These are phyloP conservation scores for Caenorhabditis uteleia DNA, from an alignment of 2,888 invertebrate species.

Conservation along the genomic window DNA sequence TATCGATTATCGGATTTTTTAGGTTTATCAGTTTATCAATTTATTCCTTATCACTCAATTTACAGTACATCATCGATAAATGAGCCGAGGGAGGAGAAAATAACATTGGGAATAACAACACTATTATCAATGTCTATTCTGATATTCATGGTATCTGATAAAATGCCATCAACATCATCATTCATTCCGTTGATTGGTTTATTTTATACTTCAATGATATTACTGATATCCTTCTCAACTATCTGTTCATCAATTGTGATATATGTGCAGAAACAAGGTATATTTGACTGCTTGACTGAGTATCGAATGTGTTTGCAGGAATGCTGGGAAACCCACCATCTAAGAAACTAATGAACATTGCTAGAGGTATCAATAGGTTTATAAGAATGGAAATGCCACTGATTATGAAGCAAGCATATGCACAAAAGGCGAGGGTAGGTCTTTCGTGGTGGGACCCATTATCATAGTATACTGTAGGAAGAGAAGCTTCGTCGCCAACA, in stretches of 20 bases:
- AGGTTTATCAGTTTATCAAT: conserved; percentile 48
- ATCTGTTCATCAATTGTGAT: conserved; percentile 72
- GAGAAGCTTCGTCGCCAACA: conserved; percentile 48
- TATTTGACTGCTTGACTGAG: neutral
- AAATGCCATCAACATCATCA: conserved; percentile 72
- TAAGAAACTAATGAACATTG: conserved; percentile 55
- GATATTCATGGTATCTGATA: conserved; percentile 70
- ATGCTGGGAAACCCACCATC: conserved; percentile 64
- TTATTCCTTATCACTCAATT: neutral
- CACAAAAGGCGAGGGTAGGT: conserved; percentile 58
- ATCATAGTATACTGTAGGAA: conserved; percentile 33
- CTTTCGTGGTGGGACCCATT: neutral
- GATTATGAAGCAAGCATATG: conserved; percentile 66
- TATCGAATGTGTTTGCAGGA: conserved; percentile 27
- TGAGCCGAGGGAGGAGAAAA: conserved; percentile 63
- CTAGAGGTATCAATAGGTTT: conserved; percentile 53
- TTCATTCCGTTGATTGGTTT: conserved; percentile 72
- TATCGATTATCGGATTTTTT: conserved; percentile 71
- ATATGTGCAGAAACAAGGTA: conserved; percentile 71
- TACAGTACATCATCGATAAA: conserved; percentile 58
- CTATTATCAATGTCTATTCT: conserved; percentile 71
- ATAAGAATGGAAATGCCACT: conserved; percentile 64
- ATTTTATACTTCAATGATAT: conserved; percentile 72
- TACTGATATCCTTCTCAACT: conserved; percentile 72
- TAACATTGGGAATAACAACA: conserved; percentile 65